Evolutionary conservation across 2,797 vertebrate genomes (phyloP).

Genomic region (Aldrovandia affinis): DNA sequence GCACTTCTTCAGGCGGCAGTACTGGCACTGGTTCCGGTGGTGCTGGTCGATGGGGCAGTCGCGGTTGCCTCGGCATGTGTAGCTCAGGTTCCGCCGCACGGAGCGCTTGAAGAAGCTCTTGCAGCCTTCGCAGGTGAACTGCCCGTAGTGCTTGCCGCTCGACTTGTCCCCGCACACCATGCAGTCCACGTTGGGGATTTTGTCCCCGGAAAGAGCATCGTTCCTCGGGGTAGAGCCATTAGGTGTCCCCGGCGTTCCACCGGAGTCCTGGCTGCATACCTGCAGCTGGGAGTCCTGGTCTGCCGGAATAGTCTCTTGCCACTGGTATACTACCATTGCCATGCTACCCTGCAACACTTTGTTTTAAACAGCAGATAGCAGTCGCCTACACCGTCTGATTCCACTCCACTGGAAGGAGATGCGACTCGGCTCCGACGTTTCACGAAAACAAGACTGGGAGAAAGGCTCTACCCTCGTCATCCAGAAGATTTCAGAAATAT

Average conservation of each 20-base stretch:
- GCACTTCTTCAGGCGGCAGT: slow-evolving; percentile 87
- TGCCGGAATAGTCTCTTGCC: slow-evolving; percentile 85
- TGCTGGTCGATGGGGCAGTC: slow-evolving; percentile 88
- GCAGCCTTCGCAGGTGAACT: slow-evolving; percentile 89
- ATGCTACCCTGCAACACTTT: slow-evolving; percentile 75
- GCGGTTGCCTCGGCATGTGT: slow-evolving; percentile 84
- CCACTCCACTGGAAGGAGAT: slow-evolving; percentile 49
- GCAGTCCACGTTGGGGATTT: slow-evolving; percentile 82
- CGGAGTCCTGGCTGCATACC: slow-evolving; percentile 80
- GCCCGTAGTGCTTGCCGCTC: slow-evolving; percentile 86
- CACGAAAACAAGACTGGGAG: slow-evolving; percentile 39
- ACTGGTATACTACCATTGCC: slow-evolving; percentile 89
- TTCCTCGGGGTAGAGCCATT: slow-evolving; percentile 76
- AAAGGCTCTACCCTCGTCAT: slow-evolving; percentile 57
- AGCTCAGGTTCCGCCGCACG: slow-evolving; percentile 84
- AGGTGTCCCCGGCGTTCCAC: slow-evolving; percentile 76
- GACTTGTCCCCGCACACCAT: slow-evolving; percentile 88
- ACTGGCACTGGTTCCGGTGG: slow-evolving; percentile 86
- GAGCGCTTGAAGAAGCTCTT: slow-evolving; percentile 91
- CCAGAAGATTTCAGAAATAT: slow-evolving; percentile 28
- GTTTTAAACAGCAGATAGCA: slow-evolving; percentile 56
- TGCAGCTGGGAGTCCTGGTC: slow-evolving; percentile 78
- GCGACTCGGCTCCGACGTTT: slow-evolving; percentile 63
- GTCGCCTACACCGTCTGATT: slow-evolving; percentile 48
- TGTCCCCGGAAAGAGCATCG: slow-evolving; percentile 79